Evolutionary conservation across 2,113 vertebrate species (phyloP).

Genomic region (Phyllopteryx taeniolatus): DNA sequence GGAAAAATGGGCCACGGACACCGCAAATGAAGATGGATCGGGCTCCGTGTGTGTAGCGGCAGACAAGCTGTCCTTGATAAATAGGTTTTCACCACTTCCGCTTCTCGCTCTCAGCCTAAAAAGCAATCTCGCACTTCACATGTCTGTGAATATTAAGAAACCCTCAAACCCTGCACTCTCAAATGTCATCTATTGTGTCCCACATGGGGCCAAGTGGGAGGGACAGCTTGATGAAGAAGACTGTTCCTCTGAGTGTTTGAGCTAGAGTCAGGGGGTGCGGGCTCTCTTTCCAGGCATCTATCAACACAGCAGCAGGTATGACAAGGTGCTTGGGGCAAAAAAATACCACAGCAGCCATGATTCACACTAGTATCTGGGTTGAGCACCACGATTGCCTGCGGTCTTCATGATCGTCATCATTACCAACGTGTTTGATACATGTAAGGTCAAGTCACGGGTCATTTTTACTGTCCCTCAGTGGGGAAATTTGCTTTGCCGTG

Average conservation of each 20-base stretch:
- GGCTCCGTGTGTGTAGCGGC: conserved; percentile 58
- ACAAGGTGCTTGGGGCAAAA: conserved; percentile 15
- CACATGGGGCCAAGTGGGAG: conserved; percentile 53
- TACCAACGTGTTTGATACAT: conserved; percentile 8
- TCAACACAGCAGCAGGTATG: conserved; percentile 42
- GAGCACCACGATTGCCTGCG: background rate
- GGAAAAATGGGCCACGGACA: conserved; percentile 64
- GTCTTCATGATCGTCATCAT: background rate
- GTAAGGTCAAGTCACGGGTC: background rate
- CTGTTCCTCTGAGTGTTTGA: conserved; percentile 48
- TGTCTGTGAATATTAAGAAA: conserved; percentile 74
- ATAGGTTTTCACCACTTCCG: conserved; percentile 67
- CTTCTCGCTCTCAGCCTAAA: conserved; percentile 61
- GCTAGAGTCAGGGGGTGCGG: conserved; percentile 13
- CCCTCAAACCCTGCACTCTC: conserved; percentile 59
- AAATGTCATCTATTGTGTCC: conserved; percentile 67
- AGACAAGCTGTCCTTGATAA: conserved; percentile 68
- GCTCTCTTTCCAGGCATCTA: conserved; percentile 16
- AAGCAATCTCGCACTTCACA: conserved; percentile 73
- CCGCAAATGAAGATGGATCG: conserved; percentile 71
- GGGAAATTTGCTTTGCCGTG: too few relatives aligned
- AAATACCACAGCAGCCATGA: conserved; percentile 42
- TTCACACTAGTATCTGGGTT: conserved; percentile 17
- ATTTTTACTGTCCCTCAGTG: too few relatives aligned
- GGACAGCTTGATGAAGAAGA: conserved; percentile 60